phyloP scores from a whole-genome alignment of 2,797 vertebrate genomes.

The Lepilemur ruficaudatus region DNA sequence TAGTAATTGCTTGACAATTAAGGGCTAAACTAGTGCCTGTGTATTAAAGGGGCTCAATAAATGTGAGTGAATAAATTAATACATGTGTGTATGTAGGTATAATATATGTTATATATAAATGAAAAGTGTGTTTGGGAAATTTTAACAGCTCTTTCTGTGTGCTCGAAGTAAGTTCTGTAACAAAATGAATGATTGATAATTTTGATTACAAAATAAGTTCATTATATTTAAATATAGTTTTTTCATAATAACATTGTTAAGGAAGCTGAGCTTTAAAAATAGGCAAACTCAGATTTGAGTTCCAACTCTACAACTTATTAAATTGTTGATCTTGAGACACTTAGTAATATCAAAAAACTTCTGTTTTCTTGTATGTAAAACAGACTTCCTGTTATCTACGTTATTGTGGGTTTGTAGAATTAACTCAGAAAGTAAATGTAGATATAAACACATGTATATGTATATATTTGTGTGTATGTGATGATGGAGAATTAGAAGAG shows the following conservation, averaged over 20 bases:
- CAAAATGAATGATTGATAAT: background rate
- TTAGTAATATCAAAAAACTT: background rate
- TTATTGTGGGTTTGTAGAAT: background rate
- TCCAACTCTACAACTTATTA: background rate
- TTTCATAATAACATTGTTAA: background rate
- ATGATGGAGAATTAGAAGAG: background rate
- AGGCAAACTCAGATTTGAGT: background rate
- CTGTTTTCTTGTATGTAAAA: background rate
- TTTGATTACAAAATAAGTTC: background rate
- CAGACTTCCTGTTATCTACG: background rate
- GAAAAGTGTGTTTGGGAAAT: background rate
- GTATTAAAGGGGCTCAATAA: background rate
- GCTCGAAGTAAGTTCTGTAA: background rate
- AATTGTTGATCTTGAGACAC: background rate
- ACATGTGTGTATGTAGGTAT: background rate
- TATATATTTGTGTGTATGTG: background rate
- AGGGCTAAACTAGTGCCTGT: background rate
- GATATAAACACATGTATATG: background rate
- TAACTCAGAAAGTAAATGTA: background rate
- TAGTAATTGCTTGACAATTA: background rate
- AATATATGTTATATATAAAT: background rate
- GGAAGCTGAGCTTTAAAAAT: background rate
- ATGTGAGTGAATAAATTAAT: background rate
- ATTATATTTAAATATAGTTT: background rate
- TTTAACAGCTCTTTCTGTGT: background rate